phyloP scores from a whole-genome alignment of 2,888 invertebrate genomes.

The Catocala fraxini region DNA sequence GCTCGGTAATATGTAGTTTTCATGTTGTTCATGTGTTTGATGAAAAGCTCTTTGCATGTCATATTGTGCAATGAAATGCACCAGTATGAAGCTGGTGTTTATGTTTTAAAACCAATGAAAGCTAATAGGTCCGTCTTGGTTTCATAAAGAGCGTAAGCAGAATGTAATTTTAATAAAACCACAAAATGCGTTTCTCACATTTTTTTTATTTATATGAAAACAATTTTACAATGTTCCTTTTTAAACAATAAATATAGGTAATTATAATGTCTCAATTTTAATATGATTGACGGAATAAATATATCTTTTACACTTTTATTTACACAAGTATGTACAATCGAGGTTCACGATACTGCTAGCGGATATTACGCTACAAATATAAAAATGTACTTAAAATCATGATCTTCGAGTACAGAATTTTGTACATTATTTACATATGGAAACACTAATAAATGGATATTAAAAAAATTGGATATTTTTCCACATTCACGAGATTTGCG shows the following conservation, averaged over 20 bases:
- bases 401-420: constrained; percentile 61
- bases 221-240: constrained; percentile 81
- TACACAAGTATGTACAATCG: constrained; percentile 81
- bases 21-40: no score
- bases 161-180: constrained; percentile 24
- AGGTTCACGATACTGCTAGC: constrained; percentile 63
- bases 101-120: no score
- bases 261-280: constrained; percentile 73
- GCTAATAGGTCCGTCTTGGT: no score
- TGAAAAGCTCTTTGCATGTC: no score
- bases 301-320: constrained; percentile 76
- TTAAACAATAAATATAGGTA: constrained; percentile 82
- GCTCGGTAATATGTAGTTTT: no score
- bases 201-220: constrained; percentile 84
- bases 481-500: constrained; percentile 5
- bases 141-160: no score
- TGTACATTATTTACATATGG: constrained; percentile 81
- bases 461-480: constrained; percentile 24
- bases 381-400: constrained; percentile 70
- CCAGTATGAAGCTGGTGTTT: no score
- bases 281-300: constrained; percentile 82
- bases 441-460: constrained; percentile 36
- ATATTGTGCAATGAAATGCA: no score
- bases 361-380: constrained; percentile 64
- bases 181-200: constrained; percentile 54